Base-by-base conservation (phyloP, 2,797 vertebrate species). In the Limnodromus scolopaceus region DNA sequence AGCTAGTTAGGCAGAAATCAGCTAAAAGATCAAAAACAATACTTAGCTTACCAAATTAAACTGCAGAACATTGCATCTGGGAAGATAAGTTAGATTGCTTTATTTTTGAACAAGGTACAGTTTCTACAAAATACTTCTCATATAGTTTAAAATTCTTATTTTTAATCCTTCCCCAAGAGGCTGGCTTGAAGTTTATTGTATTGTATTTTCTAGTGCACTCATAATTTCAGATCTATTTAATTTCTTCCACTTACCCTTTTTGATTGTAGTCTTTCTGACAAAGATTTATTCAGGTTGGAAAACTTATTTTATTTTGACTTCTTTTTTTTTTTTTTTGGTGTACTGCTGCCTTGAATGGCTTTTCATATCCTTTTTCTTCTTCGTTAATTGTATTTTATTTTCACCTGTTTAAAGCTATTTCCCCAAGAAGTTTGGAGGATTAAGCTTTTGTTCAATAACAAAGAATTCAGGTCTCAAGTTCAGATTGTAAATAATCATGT, bases 1-100 rank as follows among this genome's bases (percentile, higher is more conserved):
- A 96, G 34, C 85, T 84, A 72, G 70, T 82, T 93, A 95, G 77
- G 81, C 57, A 92, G 76, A 93, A 93, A 88, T 84, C 63, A 89
- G 32, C 71, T 79, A 53, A 68, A 89, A 89, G 63, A 94, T 96
- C 92, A 96, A 95, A 96, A 28, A 0, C 25, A 71, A 27, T 60
- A 93, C 70, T 90, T 95, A 87, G 34, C 12, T 51, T 68, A 71
- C 20, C 22, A 86, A 86, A 93, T 75, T 57, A 68, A 91, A 84
- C 24, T 60, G 25, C 66, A 64, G 74, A 68, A 87, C 78, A 78
- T 49, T 81, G 36, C 36, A 72, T 69, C 70, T 84, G 36, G 70
- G 61, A 91, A 93, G 45, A 83, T 81, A 91, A 61, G 41, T 85
- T 83, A 87, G 49, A 81, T 92, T 94, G 43, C 58, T 84, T 96